Conservation (phyloP, 2,888 invertebrate genomes). For the Mellilla xanthometata region DNA sequence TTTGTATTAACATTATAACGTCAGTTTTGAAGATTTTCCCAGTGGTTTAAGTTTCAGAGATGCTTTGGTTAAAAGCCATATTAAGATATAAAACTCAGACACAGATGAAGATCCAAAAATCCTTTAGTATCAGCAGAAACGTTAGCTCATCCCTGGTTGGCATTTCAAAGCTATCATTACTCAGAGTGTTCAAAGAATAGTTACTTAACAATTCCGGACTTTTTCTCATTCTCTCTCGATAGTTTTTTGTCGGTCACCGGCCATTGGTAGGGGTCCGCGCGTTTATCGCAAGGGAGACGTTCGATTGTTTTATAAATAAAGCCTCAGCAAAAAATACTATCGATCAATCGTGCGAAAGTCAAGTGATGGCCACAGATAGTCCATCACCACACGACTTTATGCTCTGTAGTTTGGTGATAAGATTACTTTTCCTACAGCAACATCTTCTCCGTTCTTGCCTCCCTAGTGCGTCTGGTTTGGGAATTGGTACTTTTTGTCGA, state of each 20-base stretch:
- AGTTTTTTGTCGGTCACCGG: conserved; percentile 40
- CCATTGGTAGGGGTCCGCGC: conserved; percentile 68
- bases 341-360: conserved; percentile 82
- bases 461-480: conserved; percentile 26
- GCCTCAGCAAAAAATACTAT: conserved; percentile 79
- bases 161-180: conserved; percentile 18
- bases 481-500: conserved; percentile 41
- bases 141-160: conserved; percentile 1
- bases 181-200: conserved; percentile 5
- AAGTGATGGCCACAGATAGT: conserved; percentile 63
- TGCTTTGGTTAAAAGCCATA: too few relatives aligned
- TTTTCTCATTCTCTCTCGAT: conserved; percentile 32
- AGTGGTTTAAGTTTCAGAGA: too few relatives aligned
- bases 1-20: too few relatives aligned
- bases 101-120: too few relatives aligned
- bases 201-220: conserved; percentile 16
- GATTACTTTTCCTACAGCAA: conserved; percentile 34
- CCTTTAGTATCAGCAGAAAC: too few relatives aligned
- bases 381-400: conserved; percentile 33
- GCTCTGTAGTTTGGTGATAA: conserved; percentile 30
- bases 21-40: too few relatives aligned
- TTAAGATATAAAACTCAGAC: too few relatives aligned
- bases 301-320: conserved; percentile 82
- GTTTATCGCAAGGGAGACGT: conserved; percentile 70
- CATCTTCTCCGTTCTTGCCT: conserved; percentile 32